These are phyloP conservation scores for Frieseomelitta varia DNA, from an alignment of 1,140 invertebrate genomes.

Conservation along the genomic window DNA sequence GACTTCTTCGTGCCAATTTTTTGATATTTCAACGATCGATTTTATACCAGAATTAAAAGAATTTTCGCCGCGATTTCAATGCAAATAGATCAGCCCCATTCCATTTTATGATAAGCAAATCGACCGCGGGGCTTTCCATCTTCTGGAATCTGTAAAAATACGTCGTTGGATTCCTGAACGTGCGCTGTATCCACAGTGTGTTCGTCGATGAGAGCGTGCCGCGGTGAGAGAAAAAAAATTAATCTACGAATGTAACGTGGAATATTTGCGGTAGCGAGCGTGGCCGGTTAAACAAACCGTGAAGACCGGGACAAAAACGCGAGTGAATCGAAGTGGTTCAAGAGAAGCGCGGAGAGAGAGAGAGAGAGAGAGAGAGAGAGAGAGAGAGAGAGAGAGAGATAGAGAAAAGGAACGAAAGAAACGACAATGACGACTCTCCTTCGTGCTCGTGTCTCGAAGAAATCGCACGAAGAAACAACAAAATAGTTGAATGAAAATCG, in stretches of 20 bases:
- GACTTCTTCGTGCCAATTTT: too few relatives aligned
- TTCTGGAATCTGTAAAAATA: neutral
- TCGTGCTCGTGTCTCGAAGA: neutral
- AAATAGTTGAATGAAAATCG: neutral
- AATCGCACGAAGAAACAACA: neutral
- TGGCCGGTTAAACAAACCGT: constrained; percentile 40
- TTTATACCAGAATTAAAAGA: too few relatives aligned
- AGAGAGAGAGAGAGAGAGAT: too few relatives aligned
- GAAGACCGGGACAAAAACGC: constrained; percentile 26
- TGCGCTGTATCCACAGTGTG: neutral
- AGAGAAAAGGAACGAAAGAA: neutral
- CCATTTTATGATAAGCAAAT: neutral
- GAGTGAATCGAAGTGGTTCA: neutral
- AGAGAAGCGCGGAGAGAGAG: too few relatives aligned
- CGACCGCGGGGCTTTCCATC: neutral
- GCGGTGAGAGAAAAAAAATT: constrained; percentile 10
- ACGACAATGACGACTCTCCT: neutral
- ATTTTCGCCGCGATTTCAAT: too few relatives aligned
- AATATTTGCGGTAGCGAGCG: constrained; percentile 30
- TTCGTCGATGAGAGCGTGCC: constrained; percentile 6
- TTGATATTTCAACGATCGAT: too few relatives aligned
- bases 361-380: too few relatives aligned
- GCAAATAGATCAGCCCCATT: too few relatives aligned
- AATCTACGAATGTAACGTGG: constrained; percentile 12
- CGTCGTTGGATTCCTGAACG: neutral